phyloP scores from a whole-genome alignment of 2,888 invertebrate species.

The Exocentrus adspersus region DNA sequence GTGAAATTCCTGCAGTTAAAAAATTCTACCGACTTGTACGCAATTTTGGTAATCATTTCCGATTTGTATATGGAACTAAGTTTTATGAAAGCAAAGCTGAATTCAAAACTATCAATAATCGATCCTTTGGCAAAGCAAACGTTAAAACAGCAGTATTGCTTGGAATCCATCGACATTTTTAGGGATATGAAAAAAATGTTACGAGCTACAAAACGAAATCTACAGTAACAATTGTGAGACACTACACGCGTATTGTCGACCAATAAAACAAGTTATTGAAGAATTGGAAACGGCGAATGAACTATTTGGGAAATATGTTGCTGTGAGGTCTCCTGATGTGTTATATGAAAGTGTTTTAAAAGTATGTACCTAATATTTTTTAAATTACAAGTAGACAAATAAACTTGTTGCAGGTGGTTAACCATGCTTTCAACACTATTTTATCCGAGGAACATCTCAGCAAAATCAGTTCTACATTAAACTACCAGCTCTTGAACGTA shows the following conservation, averaged over 20 bases:
- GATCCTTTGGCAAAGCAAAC: conserved; percentile 86
- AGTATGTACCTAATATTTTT: conserved; percentile 61
- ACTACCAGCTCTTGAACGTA: conserved; percentile 26
- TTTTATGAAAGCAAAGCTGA: conserved; percentile 67
- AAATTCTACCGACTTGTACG: conserved; percentile 25
- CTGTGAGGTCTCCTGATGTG: conserved; percentile 67
- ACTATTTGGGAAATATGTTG: conserved; percentile 67
- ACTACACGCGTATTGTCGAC: conserved; percentile 65
- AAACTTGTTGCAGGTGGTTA: conserved; percentile 48
- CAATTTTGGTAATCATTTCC: conserved; percentile 44
- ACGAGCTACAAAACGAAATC: conserved; percentile 67
- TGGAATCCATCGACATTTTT: conserved; percentile 74
- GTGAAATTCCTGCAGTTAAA: conserved; percentile 25
- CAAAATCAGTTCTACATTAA: conserved; percentile 36
- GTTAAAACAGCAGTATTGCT: conserved; percentile 75
- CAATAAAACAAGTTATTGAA: conserved; percentile 62
- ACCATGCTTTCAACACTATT: conserved; percentile 50
- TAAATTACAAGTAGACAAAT: too few relatives aligned
- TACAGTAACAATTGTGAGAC: conserved; percentile 58
- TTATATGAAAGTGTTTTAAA: conserved; percentile 67
- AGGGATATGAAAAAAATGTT: conserved; percentile 68
- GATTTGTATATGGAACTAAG: conserved; percentile 64
- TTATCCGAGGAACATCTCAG: conserved; percentile 42
- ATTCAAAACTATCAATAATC: conserved; percentile 74
- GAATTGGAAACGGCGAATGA: conserved; percentile 45